Evolutionary conservation across 2,797 vertebrate genomes (phyloP).

Genomic region (Poliocrania exsul): DNA sequence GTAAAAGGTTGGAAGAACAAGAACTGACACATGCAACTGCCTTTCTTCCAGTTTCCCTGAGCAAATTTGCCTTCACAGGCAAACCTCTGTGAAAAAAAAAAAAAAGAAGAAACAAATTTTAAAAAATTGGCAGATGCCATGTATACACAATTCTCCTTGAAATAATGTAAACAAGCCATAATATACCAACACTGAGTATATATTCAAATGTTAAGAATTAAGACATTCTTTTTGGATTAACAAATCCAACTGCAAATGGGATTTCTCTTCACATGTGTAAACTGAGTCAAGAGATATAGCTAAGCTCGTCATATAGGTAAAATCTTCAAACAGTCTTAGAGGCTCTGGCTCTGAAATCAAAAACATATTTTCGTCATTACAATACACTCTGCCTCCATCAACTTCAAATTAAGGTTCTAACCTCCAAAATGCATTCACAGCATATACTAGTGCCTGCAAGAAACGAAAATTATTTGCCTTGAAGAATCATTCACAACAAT

Average conservation of each 20-base stretch:
- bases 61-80: neutral
- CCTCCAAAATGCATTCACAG: neutral
- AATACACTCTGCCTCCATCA: neutral
- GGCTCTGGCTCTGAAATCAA: neutral
- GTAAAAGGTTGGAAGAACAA: neutral
- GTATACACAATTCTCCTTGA: neutral
- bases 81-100: neutral
- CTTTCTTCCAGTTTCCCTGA: neutral
- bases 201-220: neutral
- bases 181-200: neutral
- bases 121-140: accelerated
- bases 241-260: neutral
- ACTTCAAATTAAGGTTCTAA: neutral
- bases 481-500: neutral
- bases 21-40: neutral
- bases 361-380: neutral
- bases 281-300: neutral
- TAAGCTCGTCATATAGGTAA: neutral
- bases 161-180: neutral
- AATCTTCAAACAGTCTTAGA: neutral
- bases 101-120: neutral
- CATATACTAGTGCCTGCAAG: neutral
- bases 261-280: neutral
- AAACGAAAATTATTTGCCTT: neutral
- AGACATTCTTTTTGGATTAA: neutral